Evolutionary conservation across 64 coral and sea anemone genomes (phyloP), one percentile per base, ranked within the genome.

Genomic region (Montipora efflorescens): DNA sequence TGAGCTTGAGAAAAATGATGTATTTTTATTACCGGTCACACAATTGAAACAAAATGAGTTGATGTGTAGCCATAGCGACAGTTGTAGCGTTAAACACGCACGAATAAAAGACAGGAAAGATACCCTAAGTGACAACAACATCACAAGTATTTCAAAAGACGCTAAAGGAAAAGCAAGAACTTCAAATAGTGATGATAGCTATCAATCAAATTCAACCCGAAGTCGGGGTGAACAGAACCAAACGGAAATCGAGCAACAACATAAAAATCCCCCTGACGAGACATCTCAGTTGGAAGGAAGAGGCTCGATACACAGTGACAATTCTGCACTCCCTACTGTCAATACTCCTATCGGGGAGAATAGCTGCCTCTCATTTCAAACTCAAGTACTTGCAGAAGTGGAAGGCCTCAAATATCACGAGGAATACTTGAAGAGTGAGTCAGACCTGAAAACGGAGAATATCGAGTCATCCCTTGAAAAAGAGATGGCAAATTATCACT

Each of bases 1-100:
- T 36, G 77, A 88, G 28, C 59, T 88, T 23, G 84, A 93, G 57
- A 87, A 93, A 71, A 74, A 92, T 14, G 76, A 52, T 8, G 12
- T 14, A 92, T 12, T 28, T 58, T n/a, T 12, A 4, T 2, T 48
- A 21, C 48, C 48, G 14, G 21, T 59, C n/a, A 15, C 74, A 53
- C 47, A 89, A 48, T 64, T 78, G 5, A 89, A 89, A 20, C 16
- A 86, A 71, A 72, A 47, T 86, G 59, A 47, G 23, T 49, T 86
- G 45, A 13, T 72, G 16, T 71, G 28, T 13, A 69, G 82, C 12
- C 44, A 86, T 44, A 72, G 66, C 13, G 66, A 71, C 14, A 48
- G 64, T 10, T 62, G 66, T 22, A 68, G 16, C 11, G 82, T 72
- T 11, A 18, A 69, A 49, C 46, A 10, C 1, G 18, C 46, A 50